These are phyloP conservation scores for Mesaphorura yosii DNA, from an alignment of 1,140 invertebrate species.

Conservation along the genomic window DNA sequence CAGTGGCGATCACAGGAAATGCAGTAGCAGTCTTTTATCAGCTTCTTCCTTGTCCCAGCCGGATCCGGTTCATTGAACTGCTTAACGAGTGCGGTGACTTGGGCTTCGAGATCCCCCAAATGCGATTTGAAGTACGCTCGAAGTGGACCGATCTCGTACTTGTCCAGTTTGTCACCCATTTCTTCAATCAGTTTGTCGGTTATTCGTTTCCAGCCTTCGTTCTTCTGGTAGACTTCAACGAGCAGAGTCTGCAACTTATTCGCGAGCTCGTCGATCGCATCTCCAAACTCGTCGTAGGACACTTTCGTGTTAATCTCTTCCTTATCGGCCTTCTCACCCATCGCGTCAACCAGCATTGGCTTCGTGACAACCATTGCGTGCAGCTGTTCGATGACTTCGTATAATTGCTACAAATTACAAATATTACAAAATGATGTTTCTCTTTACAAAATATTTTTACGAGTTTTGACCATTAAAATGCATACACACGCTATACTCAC, in stretches of 20 bases:
- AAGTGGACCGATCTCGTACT: conserved; percentile 50
- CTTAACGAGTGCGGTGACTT: conserved; percentile 44
- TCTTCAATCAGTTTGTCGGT: conserved; percentile 53
- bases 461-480: not conserved
- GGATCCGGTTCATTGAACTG: conserved; percentile 51
- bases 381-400: conserved; percentile 8
- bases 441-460: not conserved
- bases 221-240: conserved; percentile 47
- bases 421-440: not conserved
- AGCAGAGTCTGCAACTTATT: conserved; percentile 49
- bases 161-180: conserved; percentile 53
- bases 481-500: conserved; percentile 4
- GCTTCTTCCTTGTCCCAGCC: conserved; percentile 51
- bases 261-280: conserved; percentile 50
- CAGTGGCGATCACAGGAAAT: conserved; percentile 59
- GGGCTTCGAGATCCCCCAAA: conserved; percentile 49
- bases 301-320: conserved; percentile 53
- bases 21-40: conserved; percentile 49
- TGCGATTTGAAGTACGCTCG: conserved; percentile 52
- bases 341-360: conserved; percentile 51
- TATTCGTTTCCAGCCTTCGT: conserved; percentile 48
- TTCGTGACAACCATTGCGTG: conserved; percentile 46
- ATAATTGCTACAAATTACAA: conserved; percentile 13
- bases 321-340: conserved; percentile 58
- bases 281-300: conserved; percentile 54